These are phyloP conservation scores for Eudemis profundana DNA, from an alignment of 2,888 invertebrate genomes.

Conservation along the genomic window DNA sequence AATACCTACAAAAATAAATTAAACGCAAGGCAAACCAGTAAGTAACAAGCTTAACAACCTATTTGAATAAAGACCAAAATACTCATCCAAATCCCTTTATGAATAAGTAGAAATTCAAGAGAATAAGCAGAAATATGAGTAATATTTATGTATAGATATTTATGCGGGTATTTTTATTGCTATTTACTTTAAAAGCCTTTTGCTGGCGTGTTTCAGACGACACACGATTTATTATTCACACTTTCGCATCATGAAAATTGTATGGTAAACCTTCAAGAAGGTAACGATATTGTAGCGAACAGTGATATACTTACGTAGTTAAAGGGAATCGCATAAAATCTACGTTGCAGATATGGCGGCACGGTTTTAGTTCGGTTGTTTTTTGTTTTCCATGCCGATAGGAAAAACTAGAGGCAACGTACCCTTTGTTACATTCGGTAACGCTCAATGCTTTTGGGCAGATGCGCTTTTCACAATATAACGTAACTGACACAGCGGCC, in stretches of 20 bases:
- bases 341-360: conserved; percentile 4
- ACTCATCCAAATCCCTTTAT: background rate
- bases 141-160: conserved; percentile 31
- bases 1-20: too few species aligned
- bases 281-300: conserved; percentile 24
- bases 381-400: background rate
- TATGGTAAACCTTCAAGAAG: conserved; percentile 33
- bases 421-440: background rate
- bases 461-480: too few species aligned
- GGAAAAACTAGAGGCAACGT: background rate
- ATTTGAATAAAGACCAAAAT: conserved; percentile 19
- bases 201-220: conserved; percentile 28
- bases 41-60: background rate
- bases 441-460: too few species aligned
- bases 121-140: conserved; percentile 16
- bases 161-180: conserved; percentile 40
- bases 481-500: background rate
- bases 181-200: conserved; percentile 43
- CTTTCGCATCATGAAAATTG: conserved; percentile 31
- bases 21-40: background rate
- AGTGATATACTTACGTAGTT: conserved; percentile 22
- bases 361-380: background rate
- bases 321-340: conserved; percentile 18
- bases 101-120: conserved; percentile 15
- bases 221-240: conserved; percentile 43